Conservation (phyloP, 2,113 vertebrate species). For the Siniperca knerii region DNA sequence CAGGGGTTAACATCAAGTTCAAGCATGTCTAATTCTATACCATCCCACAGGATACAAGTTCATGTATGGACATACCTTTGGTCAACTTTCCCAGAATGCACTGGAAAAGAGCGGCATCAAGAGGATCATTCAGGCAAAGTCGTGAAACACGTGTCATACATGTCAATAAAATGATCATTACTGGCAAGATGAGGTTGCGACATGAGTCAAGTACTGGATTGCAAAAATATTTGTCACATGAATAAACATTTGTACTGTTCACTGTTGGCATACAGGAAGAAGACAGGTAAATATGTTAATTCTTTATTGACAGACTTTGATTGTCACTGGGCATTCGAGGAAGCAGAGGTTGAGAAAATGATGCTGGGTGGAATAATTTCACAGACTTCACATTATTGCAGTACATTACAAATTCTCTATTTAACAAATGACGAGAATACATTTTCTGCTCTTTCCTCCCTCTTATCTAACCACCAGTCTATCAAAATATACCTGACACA, state of each 20-base stretch:
- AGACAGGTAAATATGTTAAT: slow-evolving; percentile 15
- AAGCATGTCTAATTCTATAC: slow-evolving; percentile 31
- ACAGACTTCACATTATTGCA: slow-evolving; percentile 53
- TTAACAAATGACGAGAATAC: not conserved
- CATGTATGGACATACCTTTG: slow-evolving; percentile 84
- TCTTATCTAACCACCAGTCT: slow-evolving; percentile 19
- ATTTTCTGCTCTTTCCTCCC: not conserved
- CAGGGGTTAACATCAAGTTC: not conserved
- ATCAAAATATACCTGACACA: slow-evolving; percentile 59
- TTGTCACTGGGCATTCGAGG: slow-evolving; percentile 72
- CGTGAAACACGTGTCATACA: not conserved
- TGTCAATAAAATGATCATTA: slow-evolving; percentile 6
- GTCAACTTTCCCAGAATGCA: slow-evolving; percentile 81
- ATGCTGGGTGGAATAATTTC: slow-evolving; percentile 30
- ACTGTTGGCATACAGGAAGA: not conserved
- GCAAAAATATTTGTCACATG: not conserved
- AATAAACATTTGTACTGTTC: not conserved
- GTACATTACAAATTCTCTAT: slow-evolving; percentile 21
- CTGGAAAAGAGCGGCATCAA: slow-evolving; percentile 70
- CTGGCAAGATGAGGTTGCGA: not conserved
- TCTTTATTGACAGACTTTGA: slow-evolving; percentile 77
- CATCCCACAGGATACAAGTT: slow-evolving; percentile 81
- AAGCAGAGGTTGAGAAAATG: slow-evolving; percentile 30
- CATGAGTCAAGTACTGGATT: not conserved
- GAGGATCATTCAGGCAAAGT: slow-evolving; percentile 59